Evolutionary conservation across 1,140 invertebrate genomes (phyloP).

Genomic region (Drosophila azteca): DNA sequence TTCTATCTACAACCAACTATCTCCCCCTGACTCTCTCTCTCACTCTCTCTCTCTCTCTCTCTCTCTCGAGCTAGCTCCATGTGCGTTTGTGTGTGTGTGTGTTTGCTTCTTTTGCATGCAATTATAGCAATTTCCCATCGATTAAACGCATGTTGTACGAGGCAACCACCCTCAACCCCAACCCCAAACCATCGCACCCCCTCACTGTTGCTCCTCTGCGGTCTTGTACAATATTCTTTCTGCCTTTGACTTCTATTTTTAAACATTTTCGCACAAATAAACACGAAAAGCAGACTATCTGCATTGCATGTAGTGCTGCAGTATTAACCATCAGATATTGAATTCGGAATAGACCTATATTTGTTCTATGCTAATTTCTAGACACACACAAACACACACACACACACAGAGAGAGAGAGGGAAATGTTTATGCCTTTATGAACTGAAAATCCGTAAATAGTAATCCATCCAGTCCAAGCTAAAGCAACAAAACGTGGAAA

Average conservation of each 20-base stretch:
- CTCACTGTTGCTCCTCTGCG: constrained; percentile 7
- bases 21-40: not conserved
- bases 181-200: not conserved
- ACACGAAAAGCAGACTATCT: constrained; percentile 35
- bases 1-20: constrained; percentile 34
- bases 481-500: constrained; percentile 19
- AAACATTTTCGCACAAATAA: constrained; percentile 50
- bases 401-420: too few relatives aligned
- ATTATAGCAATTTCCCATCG: constrained; percentile 74
- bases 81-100: not conserved
- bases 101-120: constrained; percentile 45
- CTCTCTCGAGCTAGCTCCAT: not conserved
- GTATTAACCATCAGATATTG: constrained; percentile 47
- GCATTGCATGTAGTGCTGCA: constrained; percentile 47
- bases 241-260: constrained; percentile 66
- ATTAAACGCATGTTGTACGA: constrained; percentile 65
- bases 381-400: constrained; percentile 15
- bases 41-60: constrained; percentile 7
- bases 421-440: constrained; percentile 47
- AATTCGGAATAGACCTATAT: constrained; percentile 41
- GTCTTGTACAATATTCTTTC: constrained; percentile 32
- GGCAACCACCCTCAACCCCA: constrained; percentile 1
- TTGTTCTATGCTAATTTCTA: constrained; percentile 45
- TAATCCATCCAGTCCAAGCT: constrained; percentile 20
- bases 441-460: constrained; percentile 35